Evolutionary conservation across 1,140 invertebrate genomes (phyloP).

Genomic region (Elymnias hypermnestra): DNA sequence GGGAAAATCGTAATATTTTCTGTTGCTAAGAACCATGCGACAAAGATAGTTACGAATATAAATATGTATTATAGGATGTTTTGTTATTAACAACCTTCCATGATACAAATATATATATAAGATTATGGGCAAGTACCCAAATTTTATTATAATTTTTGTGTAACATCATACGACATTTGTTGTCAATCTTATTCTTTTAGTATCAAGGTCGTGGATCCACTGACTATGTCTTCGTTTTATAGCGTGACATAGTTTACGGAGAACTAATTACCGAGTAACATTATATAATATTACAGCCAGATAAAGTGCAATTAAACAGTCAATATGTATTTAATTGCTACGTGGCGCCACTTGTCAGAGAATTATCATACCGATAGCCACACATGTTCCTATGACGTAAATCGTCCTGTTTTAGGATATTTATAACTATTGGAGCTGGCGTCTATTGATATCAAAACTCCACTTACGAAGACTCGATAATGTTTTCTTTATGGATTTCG

Average conservation of each 20-base stretch:
- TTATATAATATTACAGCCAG: not conserved
- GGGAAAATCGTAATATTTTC: no score
- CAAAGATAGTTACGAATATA: no score
- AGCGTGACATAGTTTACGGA: not conserved
- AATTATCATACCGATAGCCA: conserved; percentile 39
- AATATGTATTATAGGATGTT: no score
- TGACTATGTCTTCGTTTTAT: no score
- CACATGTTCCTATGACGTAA: conserved; percentile 31
- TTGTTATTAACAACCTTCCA: no score
- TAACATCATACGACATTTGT: no score
- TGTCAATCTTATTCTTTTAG: no score
- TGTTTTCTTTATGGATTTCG: not conserved
- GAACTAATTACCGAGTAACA: not conserved
- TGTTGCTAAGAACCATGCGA: no score
- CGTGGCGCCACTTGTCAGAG: conserved; percentile 29
- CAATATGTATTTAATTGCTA: conserved; percentile 8
- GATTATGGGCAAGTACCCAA: no score
- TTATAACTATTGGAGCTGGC: not conserved
- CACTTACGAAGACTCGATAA: not conserved
- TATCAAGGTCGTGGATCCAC: no score
- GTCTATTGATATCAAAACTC: conserved; percentile 1
- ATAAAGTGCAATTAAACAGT: conserved; percentile 1
- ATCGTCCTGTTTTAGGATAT: conserved; percentile 14
- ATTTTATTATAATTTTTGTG: no score
- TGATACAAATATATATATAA: no score